Base-by-base conservation (phyloP, 2,113 vertebrate genomes). In the Holacanthus passer region DNA sequence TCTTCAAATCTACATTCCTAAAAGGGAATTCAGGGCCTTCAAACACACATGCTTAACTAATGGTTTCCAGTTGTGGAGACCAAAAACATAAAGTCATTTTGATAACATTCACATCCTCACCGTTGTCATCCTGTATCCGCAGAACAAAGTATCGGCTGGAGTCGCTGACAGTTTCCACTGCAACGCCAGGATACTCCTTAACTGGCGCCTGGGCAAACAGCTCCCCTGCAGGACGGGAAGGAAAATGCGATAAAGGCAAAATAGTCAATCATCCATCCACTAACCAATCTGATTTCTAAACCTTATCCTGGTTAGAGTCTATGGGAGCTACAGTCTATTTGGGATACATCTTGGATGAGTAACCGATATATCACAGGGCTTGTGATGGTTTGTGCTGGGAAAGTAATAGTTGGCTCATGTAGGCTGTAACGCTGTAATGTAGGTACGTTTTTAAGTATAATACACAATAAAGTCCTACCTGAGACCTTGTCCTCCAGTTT, bases 401-500 rank as follows among this genome's bases (percentile, higher is more conserved):
- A 63, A 16, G 22, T 31, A 31, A 22, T 2, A 68, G 39, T n/a
- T 16, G 7, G 11, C 53, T 43, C 13, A 14, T 43, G 41, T 14
- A 13, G 20, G 17, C 7, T 67, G 27, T 29, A 11, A 39, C 9
- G 48, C 45, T 22, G 14, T 39, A 4, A 9, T 8, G 2, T 41
- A 24, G 17, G 11, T 3, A 45, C 56, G 17, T 19, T 39, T 60
- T 13, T 1, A 58, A 27, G 20, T 22, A 13, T 13, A 31, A 39
- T 6, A 1, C n/a, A 22, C 22, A 16, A 3, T 3, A 1, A n/a
- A 20, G 19, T 29, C 20, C 0, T 39, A 95, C 98, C 98, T 94
- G 98, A 99, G 83, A 97, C 88, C 87, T 97, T 99, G 94, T 99
- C 97, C 87, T 99, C 98, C 37, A 99, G 95, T 82, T 99, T 99